Evolutionary conservation across 2,113 vertebrate genomes (phyloP).

Genomic region (Microcebus griseorufus): DNA sequence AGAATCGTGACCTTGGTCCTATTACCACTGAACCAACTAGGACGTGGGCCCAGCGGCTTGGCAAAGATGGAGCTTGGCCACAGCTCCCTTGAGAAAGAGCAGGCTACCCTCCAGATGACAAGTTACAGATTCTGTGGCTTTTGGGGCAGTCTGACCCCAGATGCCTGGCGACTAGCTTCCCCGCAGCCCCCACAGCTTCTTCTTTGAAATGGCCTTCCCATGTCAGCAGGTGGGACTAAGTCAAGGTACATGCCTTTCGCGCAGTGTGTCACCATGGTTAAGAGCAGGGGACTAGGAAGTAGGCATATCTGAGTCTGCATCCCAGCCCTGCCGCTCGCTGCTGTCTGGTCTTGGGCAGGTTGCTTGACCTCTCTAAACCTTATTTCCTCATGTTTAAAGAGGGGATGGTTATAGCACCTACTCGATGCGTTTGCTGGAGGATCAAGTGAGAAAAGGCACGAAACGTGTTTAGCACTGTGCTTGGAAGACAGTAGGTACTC

Average conservation of each 20-base stretch:
- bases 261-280: background rate
- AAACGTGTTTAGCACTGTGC: background rate
- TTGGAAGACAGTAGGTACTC: background rate
- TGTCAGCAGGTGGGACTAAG: background rate
- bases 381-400: background rate
- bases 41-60: constrained; percentile 41
- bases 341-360: background rate
- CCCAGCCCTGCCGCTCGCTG: background rate
- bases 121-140: background rate
- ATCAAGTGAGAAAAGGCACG: background rate
- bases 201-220: background rate
- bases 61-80: background rate
- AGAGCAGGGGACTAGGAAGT: background rate
- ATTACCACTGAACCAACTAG: constrained; percentile 48
- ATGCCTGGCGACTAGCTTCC: background rate
- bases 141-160: background rate
- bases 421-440: background rate
- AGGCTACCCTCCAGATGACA: background rate
- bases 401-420: background rate
- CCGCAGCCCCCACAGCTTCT: background rate
- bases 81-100: constrained; percentile 34
- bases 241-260: background rate
- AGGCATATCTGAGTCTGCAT: background rate
- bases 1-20: constrained; percentile 53
- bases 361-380: background rate